A percentile compares a stretch with the other conserved stretches of the same genome.
phyloP scores from a whole-genome alignment of 2,888 invertebrate genomes.

The Muschampia plurimacula region DNA sequence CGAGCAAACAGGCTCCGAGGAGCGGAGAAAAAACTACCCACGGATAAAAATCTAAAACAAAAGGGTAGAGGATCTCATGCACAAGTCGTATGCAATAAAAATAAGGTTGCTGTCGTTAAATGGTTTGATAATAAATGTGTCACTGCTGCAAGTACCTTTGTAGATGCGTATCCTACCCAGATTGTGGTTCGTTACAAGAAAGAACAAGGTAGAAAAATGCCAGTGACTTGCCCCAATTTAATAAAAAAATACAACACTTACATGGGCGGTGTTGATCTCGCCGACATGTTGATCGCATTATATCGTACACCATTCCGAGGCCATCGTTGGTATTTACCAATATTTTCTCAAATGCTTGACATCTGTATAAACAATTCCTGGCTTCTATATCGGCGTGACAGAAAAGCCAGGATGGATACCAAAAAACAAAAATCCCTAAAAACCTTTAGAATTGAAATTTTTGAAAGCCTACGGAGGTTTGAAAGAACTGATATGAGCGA shows the following conservation, averaged over 20 bases:
- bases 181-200: neutral
- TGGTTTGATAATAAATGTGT: conserved; percentile 6
- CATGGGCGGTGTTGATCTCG: neutral
- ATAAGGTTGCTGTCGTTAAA: neutral
- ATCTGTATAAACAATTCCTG: neutral
- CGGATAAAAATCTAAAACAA: neutral
- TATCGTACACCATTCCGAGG: neutral
- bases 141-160: neutral
- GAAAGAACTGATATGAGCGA: conserved; percentile 1
- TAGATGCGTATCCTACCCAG: neutral
- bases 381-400: neutral
- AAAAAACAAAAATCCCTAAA: neutral
- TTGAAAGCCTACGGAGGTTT: neutral
- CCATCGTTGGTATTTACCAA: neutral
- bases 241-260: neutral
- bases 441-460: conserved; percentile 5
- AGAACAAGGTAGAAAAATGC: neutral
- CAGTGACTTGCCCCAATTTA: neutral
- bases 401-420: neutral
- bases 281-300: neutral
- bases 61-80: neutral
- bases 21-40: neutral
- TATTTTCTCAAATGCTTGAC: neutral
- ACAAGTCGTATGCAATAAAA: neutral
- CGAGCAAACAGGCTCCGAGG: neutral